Evolutionary conservation across 2,113 vertebrate genomes (phyloP).

Genomic region (Nyctibius bracteatus): DNA sequence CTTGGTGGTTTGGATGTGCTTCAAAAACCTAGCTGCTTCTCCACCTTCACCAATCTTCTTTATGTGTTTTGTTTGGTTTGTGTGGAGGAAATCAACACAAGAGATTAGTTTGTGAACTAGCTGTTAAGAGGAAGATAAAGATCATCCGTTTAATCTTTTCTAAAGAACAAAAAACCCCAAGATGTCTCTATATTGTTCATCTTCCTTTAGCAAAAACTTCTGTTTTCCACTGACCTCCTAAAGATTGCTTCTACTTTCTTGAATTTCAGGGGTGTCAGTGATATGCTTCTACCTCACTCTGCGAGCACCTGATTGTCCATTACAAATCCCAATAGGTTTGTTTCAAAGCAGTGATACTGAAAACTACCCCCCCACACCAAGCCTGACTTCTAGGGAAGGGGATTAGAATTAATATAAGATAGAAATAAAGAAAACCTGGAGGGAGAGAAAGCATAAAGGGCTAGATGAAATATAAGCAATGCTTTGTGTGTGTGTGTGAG

Average conservation of each 20-base stretch:
- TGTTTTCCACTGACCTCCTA: neutral
- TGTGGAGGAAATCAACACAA: neutral
- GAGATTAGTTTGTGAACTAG: neutral
- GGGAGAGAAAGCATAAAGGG: neutral
- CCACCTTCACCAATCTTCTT: neutral
- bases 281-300: neutral
- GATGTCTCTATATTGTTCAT: neutral
- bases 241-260: neutral
- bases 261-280: neutral
- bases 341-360: neutral
- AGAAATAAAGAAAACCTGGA: neutral
- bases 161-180: neutral
- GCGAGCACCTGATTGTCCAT: neutral
- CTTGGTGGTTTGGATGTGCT: slow-evolving; percentile 36
- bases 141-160: neutral
- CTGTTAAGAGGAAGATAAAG: neutral
- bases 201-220: neutral
- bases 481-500: neutral
- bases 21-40: neutral
- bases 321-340: neutral
- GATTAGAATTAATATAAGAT: neutral
- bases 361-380: neutral
- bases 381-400: neutral
- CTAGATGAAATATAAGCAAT: neutral
- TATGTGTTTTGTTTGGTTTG: slow-evolving; percentile 3